Evolutionary conservation across 2,888 invertebrate genomes (phyloP).

Genomic region (Exephanes ischioxanthus): DNA sequence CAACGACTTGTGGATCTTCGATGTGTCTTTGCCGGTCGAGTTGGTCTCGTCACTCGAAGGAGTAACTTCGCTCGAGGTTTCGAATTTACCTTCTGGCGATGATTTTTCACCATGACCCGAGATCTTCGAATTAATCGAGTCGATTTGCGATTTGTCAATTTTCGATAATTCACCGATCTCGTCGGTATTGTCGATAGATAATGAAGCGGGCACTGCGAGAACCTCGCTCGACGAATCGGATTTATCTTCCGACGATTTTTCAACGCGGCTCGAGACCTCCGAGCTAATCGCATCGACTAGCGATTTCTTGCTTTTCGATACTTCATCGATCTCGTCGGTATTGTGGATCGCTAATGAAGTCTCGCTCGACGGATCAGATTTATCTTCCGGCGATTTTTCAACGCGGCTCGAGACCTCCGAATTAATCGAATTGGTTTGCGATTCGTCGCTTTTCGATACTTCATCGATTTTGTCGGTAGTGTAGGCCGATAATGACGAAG

Average conservation of each 20-base stretch:
- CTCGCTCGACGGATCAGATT: neutral
- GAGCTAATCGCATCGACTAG: neutral
- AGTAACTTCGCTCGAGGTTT: neutral
- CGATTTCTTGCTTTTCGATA: neutral
- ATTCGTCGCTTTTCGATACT: neutral
- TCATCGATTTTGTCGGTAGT: neutral
- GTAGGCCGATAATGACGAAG: neutral
- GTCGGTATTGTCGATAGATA: neutral
- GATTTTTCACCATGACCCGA: too few species aligned
- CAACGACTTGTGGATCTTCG: neutral
- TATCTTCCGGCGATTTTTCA: too few species aligned
- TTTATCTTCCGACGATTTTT: too few species aligned
- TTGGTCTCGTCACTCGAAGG: neutral
- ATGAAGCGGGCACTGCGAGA: too few species aligned
- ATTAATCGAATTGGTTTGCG: neutral
- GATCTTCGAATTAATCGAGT: too few species aligned
- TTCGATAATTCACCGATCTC: neutral
- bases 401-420: neutral
- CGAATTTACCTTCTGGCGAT: neutral
- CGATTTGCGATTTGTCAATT: neutral
- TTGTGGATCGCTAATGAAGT: neutral
- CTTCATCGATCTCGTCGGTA: neutral
- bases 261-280: too few species aligned
- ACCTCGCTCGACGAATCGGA: neutral
- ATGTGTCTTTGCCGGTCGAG: too few species aligned